Base-by-base conservation (phyloP, 2,888 invertebrate genomes). In the Oxyscelio sp. region DNA sequence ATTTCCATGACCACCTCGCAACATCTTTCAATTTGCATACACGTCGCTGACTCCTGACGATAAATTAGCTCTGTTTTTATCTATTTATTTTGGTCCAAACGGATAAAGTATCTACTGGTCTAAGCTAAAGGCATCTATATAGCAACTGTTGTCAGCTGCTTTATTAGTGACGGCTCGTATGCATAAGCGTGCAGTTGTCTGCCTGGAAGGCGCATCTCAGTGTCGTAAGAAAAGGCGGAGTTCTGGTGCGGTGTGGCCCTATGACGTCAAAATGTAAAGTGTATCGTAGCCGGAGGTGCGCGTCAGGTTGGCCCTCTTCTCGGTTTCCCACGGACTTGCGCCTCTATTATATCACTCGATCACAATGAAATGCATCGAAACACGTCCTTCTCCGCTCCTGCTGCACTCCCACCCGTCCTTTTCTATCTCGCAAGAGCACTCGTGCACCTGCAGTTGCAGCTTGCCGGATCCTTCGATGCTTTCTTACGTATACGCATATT, bases 321-420 rank as follows among this genome's bases (percentile, higher is more conserved):
- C 79, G 87, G 90, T 92, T 93, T 93, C 93, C 92, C 93, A 93
- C 93, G 93, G 92, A 88, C 91, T 89, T 91, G 90, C 88, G 88
- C 91, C 90, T 91, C 92, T 92, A 92, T 93, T 93, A 93, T 92
- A 93, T 93, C 93, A 92, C 89, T 91, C 92, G 92, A 92, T 93
- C 92, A 92, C 93, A 93, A 93, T 93, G 92, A 78, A 85, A 86
- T 89, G 90, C 91, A 89, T 90, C 66, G 70, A 90, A 91, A 91
- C 91, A 91, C 89, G 86, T 84, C 79, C 85, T 89, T 90, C 87
- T 56, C 68, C 61, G 80, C 77, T 82, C 84, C 52, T 34, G 68
- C 50, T 68, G 34, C 52, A 56, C 45, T 56, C 27, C 63, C 75
- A 71, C 71, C 52, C 77, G 54, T 85, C 80, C 68, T 81, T 81